These are phyloP conservation scores for Dromococcyx pavoninus DNA, from an alignment of 2,797 vertebrate species.

Conservation along the genomic window DNA sequence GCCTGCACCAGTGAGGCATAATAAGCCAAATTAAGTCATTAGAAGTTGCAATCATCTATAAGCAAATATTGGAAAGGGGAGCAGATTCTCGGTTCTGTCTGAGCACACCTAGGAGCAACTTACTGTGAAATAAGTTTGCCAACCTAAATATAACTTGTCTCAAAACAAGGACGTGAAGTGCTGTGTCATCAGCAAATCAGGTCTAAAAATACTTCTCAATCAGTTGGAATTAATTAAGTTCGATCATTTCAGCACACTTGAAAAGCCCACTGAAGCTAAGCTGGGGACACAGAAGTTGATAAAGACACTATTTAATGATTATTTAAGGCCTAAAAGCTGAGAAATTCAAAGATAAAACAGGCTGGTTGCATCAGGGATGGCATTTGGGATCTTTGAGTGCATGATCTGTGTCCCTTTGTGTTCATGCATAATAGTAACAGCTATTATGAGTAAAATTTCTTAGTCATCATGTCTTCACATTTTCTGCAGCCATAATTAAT, in stretches of 20 bases:
- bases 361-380: not conserved
- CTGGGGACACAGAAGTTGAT: not conserved
- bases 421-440: not conserved
- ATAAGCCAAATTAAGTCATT: not conserved
- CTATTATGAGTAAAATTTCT: not conserved
- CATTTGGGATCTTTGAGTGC: not conserved
- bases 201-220: slow-evolving; percentile 22
- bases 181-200: slow-evolving; percentile 26
- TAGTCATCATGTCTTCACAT: not conserved
- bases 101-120: not conserved
- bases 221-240: not conserved
- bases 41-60: not conserved
- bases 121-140: slow-evolving; percentile 30
- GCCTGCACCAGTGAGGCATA: not conserved
- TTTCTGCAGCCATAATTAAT: not conserved
- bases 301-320: not conserved
- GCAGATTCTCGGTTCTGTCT: not conserved
- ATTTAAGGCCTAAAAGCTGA: not conserved
- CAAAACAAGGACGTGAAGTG: slow-evolving; percentile 4
- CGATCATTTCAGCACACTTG: not conserved
- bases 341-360: not conserved
- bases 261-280: not conserved
- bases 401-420: not conserved
- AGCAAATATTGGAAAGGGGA: not conserved
- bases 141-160: slow-evolving; percentile 48